Evolutionary conservation across 2,113 vertebrate species (phyloP).

Genomic region (Passerina amoena): DNA sequence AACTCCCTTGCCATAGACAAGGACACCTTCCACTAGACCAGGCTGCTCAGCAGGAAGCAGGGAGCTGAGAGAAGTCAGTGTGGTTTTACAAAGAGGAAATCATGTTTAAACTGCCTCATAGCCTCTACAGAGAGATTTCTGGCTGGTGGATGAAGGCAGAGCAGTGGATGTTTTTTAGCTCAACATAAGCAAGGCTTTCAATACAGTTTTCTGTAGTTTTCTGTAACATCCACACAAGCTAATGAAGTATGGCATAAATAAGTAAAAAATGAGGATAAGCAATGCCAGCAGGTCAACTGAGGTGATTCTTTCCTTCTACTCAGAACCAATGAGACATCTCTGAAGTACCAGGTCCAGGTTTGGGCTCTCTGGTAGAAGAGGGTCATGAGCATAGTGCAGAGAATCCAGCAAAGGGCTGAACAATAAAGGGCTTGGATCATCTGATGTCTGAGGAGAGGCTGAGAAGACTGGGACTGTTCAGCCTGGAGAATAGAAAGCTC

Average conservation of each 20-base stretch:
- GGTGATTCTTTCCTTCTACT: not conserved
- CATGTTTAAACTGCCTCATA: not conserved
- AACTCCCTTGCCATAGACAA: not conserved
- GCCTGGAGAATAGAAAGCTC: not conserved
- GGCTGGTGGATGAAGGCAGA: not conserved
- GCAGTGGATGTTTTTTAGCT: not conserved
- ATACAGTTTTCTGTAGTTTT: fast-evolving
- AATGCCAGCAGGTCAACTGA: not conserved
- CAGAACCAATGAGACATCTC: not conserved
- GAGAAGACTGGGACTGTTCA: not conserved
- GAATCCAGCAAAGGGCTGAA: not conserved
- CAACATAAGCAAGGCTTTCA: not conserved
- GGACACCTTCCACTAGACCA: not conserved
- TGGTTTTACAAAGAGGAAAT: not conserved
- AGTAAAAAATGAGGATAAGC: not conserved
- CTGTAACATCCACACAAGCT: fast-evolving
- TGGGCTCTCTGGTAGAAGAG: not conserved
- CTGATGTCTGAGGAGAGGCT: not conserved
- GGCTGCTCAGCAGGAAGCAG: not conserved
- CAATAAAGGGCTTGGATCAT: not conserved
- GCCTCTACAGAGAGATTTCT: not conserved
- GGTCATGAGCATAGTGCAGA: not conserved
- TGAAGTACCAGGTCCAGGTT: not conserved
- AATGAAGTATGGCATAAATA: not conserved
- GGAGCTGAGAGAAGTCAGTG: not conserved